Conservation (phyloP, 2,113 vertebrate species). For the Gavialis gangeticus region DNA sequence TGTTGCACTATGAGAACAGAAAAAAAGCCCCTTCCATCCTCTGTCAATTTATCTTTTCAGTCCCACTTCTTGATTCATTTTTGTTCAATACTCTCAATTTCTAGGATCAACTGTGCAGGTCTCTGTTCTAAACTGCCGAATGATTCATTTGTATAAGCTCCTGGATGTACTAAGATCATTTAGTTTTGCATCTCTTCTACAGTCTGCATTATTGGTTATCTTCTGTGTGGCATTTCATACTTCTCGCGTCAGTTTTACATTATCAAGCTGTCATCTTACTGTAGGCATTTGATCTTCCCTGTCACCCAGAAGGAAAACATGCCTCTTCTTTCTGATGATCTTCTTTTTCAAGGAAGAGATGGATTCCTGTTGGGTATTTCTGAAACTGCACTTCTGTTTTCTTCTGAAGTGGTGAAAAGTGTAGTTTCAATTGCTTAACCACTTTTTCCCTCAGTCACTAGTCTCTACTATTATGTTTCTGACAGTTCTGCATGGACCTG, state of each 20-base stretch:
- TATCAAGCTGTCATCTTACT: not conserved
- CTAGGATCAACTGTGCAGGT: not conserved
- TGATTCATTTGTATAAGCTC: not conserved
- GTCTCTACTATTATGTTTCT: not conserved
- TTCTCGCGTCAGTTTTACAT: not conserved
- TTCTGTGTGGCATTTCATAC: not conserved
- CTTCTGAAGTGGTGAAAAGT: not conserved
- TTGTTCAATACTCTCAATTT: too few relatives aligned
- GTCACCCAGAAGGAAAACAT: not conserved
- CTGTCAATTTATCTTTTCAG: too few relatives aligned
- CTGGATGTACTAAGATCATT: not conserved
- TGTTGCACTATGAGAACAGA: too few relatives aligned
- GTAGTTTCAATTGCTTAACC: too few relatives aligned
- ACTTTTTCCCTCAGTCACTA: not conserved
- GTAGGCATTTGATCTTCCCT: not conserved
- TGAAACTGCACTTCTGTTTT: not conserved
- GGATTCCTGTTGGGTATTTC: not conserved
- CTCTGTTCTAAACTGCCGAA: not conserved
- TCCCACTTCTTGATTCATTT: too few relatives aligned
- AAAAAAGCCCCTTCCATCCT: too few relatives aligned
- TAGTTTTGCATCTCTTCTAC: not conserved
- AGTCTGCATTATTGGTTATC: not conserved
- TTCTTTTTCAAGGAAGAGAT: not conserved
- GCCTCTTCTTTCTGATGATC: not conserved
- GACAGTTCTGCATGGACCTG: not conserved